Conservation (phyloP, 2,113 vertebrate genomes). For the Oriolus oriolus region DNA sequence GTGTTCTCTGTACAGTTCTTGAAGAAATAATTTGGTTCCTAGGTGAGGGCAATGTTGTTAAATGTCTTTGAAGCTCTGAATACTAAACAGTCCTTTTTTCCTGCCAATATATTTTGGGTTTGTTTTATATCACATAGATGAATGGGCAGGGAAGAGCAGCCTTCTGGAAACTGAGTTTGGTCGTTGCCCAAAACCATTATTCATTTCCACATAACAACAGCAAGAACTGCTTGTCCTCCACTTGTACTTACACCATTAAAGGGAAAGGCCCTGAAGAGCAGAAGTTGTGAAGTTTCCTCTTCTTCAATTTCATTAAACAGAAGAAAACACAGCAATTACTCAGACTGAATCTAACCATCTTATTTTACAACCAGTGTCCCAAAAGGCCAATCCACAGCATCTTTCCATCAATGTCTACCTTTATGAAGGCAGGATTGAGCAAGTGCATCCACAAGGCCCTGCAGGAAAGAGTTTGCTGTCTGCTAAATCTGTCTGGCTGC, state of each 20-base stretch:
- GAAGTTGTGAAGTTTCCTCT: not conserved
- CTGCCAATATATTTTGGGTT: not conserved
- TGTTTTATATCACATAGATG: not conserved
- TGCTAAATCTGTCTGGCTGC: not conserved
- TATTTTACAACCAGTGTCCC: not conserved
- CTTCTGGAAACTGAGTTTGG: slow-evolving; percentile 29
- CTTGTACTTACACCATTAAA: not conserved
- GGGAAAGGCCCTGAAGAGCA: not conserved
- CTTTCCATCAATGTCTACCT: not conserved
- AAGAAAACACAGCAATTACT: not conserved
- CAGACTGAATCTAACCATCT: not conserved
- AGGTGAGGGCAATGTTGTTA: slow-evolving; percentile 21
- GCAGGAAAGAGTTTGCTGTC: not conserved
- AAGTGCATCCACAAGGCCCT: not conserved
- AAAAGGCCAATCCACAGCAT: not conserved
- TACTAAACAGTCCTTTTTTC: slow-evolving; percentile 10
- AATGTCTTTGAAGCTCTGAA: slow-evolving; percentile 10
- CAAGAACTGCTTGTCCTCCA: not conserved
- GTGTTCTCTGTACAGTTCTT: slow-evolving; percentile 10
- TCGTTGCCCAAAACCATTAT: slow-evolving; percentile 26
- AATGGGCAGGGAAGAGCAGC: not conserved
- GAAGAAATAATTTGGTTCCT: slow-evolving; percentile 39
- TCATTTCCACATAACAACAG: not conserved
- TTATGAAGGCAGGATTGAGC: not conserved
- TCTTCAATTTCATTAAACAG: not conserved